These are phyloP conservation scores for Lophotis ruficrista DNA, from an alignment of 2,113 vertebrate species.

Conservation along the genomic window DNA sequence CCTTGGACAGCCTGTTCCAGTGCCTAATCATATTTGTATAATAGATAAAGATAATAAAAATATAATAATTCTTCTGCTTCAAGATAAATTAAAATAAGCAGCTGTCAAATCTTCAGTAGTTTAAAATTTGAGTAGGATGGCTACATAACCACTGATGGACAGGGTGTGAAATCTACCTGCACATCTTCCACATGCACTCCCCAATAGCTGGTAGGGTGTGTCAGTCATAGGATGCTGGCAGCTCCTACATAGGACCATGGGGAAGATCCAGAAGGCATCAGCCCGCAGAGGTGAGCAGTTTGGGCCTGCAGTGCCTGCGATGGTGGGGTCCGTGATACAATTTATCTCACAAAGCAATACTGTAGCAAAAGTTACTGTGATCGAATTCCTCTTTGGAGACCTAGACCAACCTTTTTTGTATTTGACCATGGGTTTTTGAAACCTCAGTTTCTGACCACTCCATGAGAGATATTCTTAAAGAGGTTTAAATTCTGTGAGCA, in stretches of 20 bases:
- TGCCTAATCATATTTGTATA: background rate
- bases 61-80: background rate
- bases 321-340: background rate
- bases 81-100: background rate
- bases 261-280: background rate
- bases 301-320: background rate
- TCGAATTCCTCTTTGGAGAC: background rate
- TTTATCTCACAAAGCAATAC: background rate
- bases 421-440: background rate
- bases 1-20: no score
- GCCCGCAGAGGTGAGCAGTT: background rate
- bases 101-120: background rate
- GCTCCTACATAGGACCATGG: fast-evolving
- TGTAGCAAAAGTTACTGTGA: background rate
- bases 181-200: background rate
- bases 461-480: background rate
- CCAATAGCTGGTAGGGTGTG: background rate
- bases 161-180: background rate
- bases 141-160: background rate
- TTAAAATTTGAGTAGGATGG: background rate
- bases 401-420: background rate
- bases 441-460: background rate
- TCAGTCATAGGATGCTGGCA: background rate
- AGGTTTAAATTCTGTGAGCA: background rate
- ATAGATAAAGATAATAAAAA: no score